Conservation (phyloP, 2,888 invertebrate species). For the Drosophila parthenogenetica region DNA sequence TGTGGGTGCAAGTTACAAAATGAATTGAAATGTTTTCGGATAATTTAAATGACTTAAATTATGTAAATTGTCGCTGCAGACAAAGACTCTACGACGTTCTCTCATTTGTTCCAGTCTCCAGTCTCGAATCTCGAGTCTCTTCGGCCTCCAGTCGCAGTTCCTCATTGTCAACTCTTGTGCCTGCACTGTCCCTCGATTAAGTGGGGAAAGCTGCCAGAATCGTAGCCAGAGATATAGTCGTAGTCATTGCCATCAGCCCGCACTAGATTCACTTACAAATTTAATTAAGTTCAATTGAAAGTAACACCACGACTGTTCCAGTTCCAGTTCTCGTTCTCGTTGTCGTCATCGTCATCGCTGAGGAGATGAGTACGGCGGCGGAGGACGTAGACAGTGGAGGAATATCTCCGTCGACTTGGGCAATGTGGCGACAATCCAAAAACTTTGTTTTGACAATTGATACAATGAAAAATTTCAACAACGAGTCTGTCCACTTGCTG, state of each 20-base stretch:
- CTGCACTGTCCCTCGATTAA: slow-evolving; percentile 39
- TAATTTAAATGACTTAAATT: slow-evolving; percentile 83
- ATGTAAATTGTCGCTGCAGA: slow-evolving; percentile 83
- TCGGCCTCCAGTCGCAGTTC: slow-evolving; percentile 38
- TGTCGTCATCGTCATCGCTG: slow-evolving; percentile 23
- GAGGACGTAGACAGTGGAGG: slow-evolving; percentile 1
- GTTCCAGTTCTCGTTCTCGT: slow-evolving; percentile 18
- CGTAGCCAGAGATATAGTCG: slow-evolving; percentile 5
- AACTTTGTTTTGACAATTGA: slow-evolving; percentile 81
- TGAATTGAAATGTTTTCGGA: slow-evolving; percentile 80
- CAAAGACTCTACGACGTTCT: slow-evolving; percentile 53
- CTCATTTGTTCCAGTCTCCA: slow-evolving; percentile 30
- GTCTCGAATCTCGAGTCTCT: slow-evolving; percentile 10
- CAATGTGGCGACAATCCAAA: slow-evolving; percentile 70
- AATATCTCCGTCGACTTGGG: slow-evolving; percentile 47
- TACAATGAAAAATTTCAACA: slow-evolving; percentile 77
- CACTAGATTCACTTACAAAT: slow-evolving; percentile 85
- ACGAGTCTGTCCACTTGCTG: slow-evolving; percentile 45
- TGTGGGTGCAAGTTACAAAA: slow-evolving; percentile 59
- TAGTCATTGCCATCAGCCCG: slow-evolving; percentile 64
- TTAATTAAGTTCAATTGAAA: slow-evolving; percentile 85
- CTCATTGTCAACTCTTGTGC: slow-evolving; percentile 56
- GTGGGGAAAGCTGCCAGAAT: slow-evolving; percentile 28
- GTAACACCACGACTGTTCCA: slow-evolving; percentile 73
- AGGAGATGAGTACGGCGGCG: slow-evolving; percentile 14